These are phyloP conservation scores for Dugesia japonica DNA, from an alignment of 2,888 invertebrate species.

Conservation along the genomic window DNA sequence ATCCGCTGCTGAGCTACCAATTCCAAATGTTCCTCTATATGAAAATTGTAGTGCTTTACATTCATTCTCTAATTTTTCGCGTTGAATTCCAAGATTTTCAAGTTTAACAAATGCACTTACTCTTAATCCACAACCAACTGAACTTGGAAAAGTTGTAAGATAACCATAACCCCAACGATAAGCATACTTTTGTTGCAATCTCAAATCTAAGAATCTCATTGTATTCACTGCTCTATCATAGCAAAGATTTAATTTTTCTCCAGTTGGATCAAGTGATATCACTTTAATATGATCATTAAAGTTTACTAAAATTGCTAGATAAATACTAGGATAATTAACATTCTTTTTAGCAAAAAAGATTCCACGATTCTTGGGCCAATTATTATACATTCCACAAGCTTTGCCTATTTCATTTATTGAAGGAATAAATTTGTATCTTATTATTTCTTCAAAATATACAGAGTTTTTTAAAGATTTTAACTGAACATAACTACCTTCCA, in stretches of 20 bases:
- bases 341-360: neutral
- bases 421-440: neutral
- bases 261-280: slow-evolving; percentile 2
- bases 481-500: neutral
- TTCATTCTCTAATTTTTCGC: neutral
- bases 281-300: slow-evolving; percentile 9
- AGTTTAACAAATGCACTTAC: slow-evolving; percentile 1
- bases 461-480: neutral
- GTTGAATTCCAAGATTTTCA: neutral
- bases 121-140: slow-evolving; percentile 17
- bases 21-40: neutral
- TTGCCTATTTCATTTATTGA: neutral
- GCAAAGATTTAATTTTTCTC: neutral
- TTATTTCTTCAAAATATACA: neutral
- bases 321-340: neutral
- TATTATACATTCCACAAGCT: neutral
- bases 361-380: slow-evolving; percentile 10
- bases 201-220: neutral
- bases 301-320: slow-evolving; percentile 6
- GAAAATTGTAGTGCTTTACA: neutral
- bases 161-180: neutral
- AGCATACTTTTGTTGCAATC: neutral
- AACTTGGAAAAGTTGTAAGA: neutral
- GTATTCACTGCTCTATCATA: neutral
- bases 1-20: neutral